These are phyloP conservation scores for Melikaiella ostensackeni DNA, from an alignment of 2,888 invertebrate genomes.

Conservation along the genomic window DNA sequence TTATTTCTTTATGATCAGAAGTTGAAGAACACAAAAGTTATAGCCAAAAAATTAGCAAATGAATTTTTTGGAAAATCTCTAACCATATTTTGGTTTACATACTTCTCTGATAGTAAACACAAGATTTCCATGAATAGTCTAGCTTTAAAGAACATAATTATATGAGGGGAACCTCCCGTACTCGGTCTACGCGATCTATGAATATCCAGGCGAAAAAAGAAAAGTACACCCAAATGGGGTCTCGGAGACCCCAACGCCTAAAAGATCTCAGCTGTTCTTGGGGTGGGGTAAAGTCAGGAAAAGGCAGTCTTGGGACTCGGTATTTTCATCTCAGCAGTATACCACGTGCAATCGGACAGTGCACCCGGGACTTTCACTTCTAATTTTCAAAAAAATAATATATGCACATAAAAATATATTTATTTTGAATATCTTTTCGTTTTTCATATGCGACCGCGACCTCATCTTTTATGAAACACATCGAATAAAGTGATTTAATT, in stretches of 20 bases:
- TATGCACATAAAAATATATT: background rate
- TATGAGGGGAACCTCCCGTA: background rate
- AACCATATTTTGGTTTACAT: background rate
- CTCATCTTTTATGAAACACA: background rate
- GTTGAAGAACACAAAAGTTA: background rate
- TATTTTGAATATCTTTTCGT: background rate
- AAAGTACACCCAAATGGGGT: slow-evolving; percentile 33
- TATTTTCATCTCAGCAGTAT: slow-evolving; percentile 74
- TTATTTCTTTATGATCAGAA: too few relatives aligned
- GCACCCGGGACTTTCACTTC: slow-evolving; percentile 55
- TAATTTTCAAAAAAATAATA: slow-evolving; percentile 8
- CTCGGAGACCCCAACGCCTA: slow-evolving; percentile 27
- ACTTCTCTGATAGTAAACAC: background rate
- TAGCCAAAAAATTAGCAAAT: background rate
- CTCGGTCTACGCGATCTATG: slow-evolving; percentile 17
- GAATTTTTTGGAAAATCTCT: background rate
- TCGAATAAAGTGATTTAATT: background rate
- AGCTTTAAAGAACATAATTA: background rate
- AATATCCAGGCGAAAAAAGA: slow-evolving; percentile 33
- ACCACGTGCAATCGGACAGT: slow-evolving; percentile 67
- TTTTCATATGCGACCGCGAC: background rate
- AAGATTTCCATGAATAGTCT: background rate
- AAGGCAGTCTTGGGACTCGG: slow-evolving; percentile 33
- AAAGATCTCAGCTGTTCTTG: slow-evolving; percentile 37
- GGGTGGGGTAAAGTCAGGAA: slow-evolving; percentile 28